Conservation (phyloP, 2,113 vertebrate genomes). For the Microcebus lehilahytsara region DNA sequence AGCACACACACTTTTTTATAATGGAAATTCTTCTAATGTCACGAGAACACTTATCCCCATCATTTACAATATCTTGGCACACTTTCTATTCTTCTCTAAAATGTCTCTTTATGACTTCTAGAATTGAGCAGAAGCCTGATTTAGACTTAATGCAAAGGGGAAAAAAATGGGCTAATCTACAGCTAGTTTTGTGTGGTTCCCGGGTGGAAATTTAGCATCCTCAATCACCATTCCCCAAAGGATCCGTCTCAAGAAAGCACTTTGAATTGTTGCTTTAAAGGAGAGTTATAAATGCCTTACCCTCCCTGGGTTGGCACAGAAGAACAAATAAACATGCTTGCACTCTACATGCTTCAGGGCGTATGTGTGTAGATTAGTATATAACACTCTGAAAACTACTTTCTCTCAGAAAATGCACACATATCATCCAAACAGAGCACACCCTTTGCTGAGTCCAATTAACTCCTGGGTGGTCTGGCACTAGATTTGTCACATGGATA, state of each 20-base stretch:
- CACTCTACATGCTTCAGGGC: conserved; percentile 18
- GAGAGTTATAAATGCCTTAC: neutral
- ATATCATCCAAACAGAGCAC: neutral
- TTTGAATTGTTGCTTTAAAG: neutral
- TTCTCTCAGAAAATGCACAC: neutral
- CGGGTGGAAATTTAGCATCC: neutral
- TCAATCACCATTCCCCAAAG: neutral
- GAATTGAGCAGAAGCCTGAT: neutral
- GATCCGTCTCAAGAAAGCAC: neutral
- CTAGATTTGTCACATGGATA: neutral
- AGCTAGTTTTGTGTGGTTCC: neutral
- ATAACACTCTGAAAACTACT: neutral
- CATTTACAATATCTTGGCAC: neutral
- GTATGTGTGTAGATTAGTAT: neutral
- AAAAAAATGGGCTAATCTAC: neutral
- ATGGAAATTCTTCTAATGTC: neutral
- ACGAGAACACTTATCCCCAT: neutral
- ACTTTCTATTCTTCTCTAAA: neutral
- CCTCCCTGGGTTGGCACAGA: neutral
- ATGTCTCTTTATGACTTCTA: neutral
- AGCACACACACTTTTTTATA: neutral
- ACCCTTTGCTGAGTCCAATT: neutral
- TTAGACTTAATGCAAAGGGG: neutral
- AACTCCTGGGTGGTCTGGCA: conserved; percentile 43
- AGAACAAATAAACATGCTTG: neutral